Conservation (phyloP, 92 coral and sea anemone species). For the Virgularia gustaviana region DNA sequence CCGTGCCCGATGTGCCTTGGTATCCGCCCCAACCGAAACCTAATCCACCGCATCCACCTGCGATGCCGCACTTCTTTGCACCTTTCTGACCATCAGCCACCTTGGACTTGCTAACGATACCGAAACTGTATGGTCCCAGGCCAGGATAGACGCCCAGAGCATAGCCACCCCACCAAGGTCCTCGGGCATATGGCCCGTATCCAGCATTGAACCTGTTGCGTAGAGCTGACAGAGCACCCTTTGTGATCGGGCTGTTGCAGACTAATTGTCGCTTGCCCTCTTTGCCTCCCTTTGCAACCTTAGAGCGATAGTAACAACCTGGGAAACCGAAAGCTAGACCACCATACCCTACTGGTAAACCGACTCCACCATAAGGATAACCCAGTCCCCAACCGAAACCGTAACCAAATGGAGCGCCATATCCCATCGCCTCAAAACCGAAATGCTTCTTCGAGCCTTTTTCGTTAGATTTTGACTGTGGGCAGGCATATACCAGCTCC, state of each 20-base stretch:
- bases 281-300: constrained; percentile 41
- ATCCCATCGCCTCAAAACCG: constrained; percentile 30
- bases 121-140: constrained; percentile 33
- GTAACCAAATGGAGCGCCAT: constrained; percentile 4
- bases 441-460: constrained; percentile 48
- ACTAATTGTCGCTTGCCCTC: constrained; percentile 6
- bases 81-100: constrained; percentile 14
- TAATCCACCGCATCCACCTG: constrained; percentile 18
- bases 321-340: constrained; percentile 15
- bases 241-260: constrained; percentile 19
- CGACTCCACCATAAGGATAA: constrained; percentile 33
- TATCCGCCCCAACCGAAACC: constrained; percentile 51
- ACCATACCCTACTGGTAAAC: constrained; percentile 11
- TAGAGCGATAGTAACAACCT: constrained; percentile 48
- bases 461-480: constrained; percentile 8
- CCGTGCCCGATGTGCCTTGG: constrained; percentile 45
- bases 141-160: constrained; percentile 33
- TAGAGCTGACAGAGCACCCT: constrained; percentile 8
- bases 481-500: constrained; percentile 28
- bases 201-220: constrained; percentile 37
- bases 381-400: constrained; percentile 27
- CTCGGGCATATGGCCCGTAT: constrained; percentile 26
- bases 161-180: constrained; percentile 40
- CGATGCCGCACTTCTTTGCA: constrained; percentile 29
- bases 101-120: constrained; percentile 29